Conservation (phyloP, 2,113 vertebrate species). For the Dendrocopos noguchii region DNA sequence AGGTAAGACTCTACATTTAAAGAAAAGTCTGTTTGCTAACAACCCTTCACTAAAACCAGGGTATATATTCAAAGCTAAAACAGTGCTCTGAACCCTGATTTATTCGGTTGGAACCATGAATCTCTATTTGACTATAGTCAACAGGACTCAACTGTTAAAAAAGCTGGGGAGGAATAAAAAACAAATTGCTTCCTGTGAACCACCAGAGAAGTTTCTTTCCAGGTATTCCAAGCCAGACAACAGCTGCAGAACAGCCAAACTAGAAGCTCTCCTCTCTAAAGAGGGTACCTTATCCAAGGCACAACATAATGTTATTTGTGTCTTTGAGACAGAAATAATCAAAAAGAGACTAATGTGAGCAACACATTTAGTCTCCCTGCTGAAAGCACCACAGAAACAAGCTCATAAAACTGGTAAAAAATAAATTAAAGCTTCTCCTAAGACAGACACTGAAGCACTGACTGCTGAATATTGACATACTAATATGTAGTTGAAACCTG, state of each 20-base stretch:
- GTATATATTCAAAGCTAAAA: background rate
- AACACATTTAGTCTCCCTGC: background rate
- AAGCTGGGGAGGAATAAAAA: background rate
- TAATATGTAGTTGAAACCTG: background rate
- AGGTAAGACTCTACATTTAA: background rate
- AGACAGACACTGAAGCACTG: background rate
- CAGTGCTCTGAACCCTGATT: background rate
- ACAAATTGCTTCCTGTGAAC: background rate
- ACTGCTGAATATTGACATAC: background rate
- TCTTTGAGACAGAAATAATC: background rate
- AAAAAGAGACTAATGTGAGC: background rate
- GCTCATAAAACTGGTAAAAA: background rate
- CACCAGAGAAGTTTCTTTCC: background rate
- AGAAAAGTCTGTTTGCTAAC: background rate
- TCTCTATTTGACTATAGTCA: background rate
- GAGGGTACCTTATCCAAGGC: background rate
- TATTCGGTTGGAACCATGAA: background rate
- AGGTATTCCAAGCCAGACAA: conserved; percentile 1
- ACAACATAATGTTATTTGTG: background rate
- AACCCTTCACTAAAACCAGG: background rate
- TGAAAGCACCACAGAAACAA: background rate
- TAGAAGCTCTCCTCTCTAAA: background rate
- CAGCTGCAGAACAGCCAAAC: background rate
- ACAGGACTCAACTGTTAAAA: background rate
- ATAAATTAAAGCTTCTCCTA: background rate